Percentiles rank a stretch among this genome's conserved stretches.
Conservation (phyloP, 1,140 invertebrate genomes). For the Melanaphis sacchari region DNA sequence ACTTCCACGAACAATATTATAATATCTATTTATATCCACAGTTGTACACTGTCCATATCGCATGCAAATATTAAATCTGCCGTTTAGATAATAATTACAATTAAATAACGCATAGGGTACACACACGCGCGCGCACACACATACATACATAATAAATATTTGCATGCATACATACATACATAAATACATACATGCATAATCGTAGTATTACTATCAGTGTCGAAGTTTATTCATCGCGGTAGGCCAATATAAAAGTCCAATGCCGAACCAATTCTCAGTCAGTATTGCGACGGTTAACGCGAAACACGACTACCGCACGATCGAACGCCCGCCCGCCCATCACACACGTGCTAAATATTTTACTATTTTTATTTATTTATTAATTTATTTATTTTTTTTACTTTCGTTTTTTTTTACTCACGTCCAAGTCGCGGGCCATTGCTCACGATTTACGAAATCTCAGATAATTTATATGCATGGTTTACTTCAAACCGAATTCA, state of each 20-base stretch:
- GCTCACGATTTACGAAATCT: neutral
- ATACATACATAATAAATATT: neutral
- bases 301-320: slow-evolving; percentile 29
- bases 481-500: slow-evolving; percentile 29
- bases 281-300: slow-evolving; percentile 22
- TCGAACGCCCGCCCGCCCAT: neutral
- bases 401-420: neutral
- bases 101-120: neutral
- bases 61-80: slow-evolving; percentile 20
- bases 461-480: slow-evolving; percentile 24
- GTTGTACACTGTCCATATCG: neutral
- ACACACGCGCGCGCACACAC: neutral
- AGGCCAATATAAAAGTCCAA: slow-evolving; percentile 49
- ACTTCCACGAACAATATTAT: too few relatives aligned
- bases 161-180: neutral
- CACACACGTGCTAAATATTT: neutral
- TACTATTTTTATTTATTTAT: too few relatives aligned
- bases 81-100: neutral
- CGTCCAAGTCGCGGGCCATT: neutral
- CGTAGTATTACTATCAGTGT: neutral
- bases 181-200: neutral
- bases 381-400: neutral
- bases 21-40: neutral
- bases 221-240: slow-evolving; percentile 43
- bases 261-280: slow-evolving; percentile 22